phyloP scores from a whole-genome alignment of 2,888 invertebrate species.

The Chamaedrilus cognettii region DNA sequence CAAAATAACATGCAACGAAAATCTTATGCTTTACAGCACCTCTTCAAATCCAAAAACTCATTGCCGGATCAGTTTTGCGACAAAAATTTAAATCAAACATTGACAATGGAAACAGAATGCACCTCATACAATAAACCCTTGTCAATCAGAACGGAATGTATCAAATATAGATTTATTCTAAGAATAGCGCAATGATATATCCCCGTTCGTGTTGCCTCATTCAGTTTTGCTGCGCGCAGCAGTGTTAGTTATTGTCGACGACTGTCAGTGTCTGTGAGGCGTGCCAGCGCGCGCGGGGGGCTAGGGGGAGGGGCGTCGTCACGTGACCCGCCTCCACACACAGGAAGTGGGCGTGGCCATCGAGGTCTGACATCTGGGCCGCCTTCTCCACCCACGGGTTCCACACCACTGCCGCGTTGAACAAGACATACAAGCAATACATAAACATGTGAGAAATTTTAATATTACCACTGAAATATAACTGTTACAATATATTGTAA shows the following conservation, averaged over 20 bases:
- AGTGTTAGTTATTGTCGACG: slow-evolving; percentile 34
- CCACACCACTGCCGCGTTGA: slow-evolving; percentile 90
- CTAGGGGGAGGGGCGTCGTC: slow-evolving; percentile 80
- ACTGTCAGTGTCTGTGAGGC: slow-evolving; percentile 89
- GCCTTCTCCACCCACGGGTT: slow-evolving; percentile 98
- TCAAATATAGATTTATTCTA: too few species aligned
- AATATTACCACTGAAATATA: too few species aligned
- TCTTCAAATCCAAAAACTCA: too few species aligned
- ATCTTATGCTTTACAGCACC: too few species aligned
- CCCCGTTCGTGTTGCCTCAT: neutral
- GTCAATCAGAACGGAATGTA: too few species aligned
- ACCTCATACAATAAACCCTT: too few species aligned
- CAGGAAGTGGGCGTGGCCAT: slow-evolving; percentile 96
- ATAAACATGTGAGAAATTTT: too few species aligned
- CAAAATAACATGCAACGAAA: too few species aligned
- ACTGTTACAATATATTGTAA: too few species aligned
- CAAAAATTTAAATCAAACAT: too few species aligned
- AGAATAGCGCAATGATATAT: neutral
- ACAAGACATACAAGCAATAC: slow-evolving; percentile 28
- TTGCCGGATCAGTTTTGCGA: too few species aligned
- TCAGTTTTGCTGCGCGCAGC: neutral
- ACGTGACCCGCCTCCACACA: slow-evolving; percentile 95
- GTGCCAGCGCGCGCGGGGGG: slow-evolving; percentile 85
- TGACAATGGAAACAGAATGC: too few species aligned
- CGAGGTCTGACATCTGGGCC: slow-evolving; percentile 89